A percentile compares a stretch with the other conserved stretches of the same genome.
These are phyloP conservation scores for Sceloporus undulatus DNA, from an alignment of 2,113 vertebrate species.

Conservation along the genomic window DNA sequence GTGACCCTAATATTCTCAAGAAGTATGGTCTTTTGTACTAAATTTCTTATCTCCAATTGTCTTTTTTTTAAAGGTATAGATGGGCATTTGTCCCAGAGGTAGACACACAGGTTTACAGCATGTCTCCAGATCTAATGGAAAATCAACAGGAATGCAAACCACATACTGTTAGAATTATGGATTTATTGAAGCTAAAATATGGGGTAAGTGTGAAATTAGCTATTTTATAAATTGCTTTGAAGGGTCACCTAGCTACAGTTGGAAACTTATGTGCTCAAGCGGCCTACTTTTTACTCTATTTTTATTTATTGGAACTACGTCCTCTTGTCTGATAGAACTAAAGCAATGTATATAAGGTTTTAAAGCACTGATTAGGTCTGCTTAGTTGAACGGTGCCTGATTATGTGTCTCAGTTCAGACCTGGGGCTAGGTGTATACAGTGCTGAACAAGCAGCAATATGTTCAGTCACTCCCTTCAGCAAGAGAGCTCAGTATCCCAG, in stretches of 20 bases:
- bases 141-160: constrained; percentile 88
- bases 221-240: neutral
- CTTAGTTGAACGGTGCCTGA: neutral
- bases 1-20: neutral
- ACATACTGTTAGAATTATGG: constrained; percentile 86
- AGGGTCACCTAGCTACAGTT: neutral
- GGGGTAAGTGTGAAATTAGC: constrained; percentile 77
- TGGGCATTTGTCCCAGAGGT: constrained; percentile 99
- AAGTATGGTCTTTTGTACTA: neutral
- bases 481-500: neutral
- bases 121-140: constrained; percentile 83
- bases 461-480: no score
- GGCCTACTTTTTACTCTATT: neutral
- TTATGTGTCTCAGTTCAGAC: neutral
- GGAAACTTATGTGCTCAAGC: neutral
- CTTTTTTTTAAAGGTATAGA: constrained; percentile 85
- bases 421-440: neutral
- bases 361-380: neutral
- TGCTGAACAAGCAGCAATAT: neutral
- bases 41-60: neutral
- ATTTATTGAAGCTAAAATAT: constrained; percentile 84
- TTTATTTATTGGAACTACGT: neutral
- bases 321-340: neutral
- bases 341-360: neutral
- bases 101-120: constrained; percentile 82